These are phyloP conservation scores for Metacarcinus magister DNA, from an alignment of 2,888 invertebrate species.

Conservation along the genomic window DNA sequence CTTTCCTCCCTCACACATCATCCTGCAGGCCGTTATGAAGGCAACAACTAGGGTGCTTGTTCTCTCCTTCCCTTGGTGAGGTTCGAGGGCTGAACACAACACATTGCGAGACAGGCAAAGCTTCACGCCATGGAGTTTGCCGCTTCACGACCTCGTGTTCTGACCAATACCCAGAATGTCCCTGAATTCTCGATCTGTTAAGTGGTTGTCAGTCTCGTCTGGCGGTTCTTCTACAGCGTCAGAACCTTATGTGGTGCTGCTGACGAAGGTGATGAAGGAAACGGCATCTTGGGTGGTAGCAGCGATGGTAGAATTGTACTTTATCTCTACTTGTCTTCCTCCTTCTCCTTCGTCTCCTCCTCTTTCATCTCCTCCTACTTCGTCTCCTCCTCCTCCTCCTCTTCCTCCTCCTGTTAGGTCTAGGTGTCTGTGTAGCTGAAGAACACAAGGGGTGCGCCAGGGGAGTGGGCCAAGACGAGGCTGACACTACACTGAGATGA, in stretches of 20 bases:
- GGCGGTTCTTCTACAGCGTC: background rate
- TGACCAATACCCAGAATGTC: constrained; percentile 59
- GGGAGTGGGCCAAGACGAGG: background rate
- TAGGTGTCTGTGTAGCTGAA: too few species aligned
- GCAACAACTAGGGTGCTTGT: constrained; percentile 30
- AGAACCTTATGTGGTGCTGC: constrained; percentile 33
- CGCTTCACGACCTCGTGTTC: constrained; percentile 29
- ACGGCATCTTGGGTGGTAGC: background rate
- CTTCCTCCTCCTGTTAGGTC: too few species aligned
- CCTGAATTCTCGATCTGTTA: constrained; percentile 76
- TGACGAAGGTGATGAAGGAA: background rate
- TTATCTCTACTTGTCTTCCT: background rate
- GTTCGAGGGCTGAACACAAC: constrained; percentile 46
- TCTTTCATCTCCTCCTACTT: too few species aligned
- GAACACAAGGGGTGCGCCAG: too few species aligned
- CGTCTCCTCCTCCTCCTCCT: too few species aligned
- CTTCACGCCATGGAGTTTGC: background rate
- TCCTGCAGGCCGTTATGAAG: background rate
- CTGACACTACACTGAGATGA: background rate
- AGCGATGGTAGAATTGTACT: background rate
- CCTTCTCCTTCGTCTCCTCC: too few species aligned
- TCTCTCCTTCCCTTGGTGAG: background rate
- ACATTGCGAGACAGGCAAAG: background rate
- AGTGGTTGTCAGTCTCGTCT: constrained; percentile 40
- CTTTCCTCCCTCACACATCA: background rate